Percentiles rank a stretch among this genome's conserved stretches.
These are phyloP conservation scores for Apis laboriosa DNA, from an alignment of 1,140 invertebrate species.

Conservation along the genomic window DNA sequence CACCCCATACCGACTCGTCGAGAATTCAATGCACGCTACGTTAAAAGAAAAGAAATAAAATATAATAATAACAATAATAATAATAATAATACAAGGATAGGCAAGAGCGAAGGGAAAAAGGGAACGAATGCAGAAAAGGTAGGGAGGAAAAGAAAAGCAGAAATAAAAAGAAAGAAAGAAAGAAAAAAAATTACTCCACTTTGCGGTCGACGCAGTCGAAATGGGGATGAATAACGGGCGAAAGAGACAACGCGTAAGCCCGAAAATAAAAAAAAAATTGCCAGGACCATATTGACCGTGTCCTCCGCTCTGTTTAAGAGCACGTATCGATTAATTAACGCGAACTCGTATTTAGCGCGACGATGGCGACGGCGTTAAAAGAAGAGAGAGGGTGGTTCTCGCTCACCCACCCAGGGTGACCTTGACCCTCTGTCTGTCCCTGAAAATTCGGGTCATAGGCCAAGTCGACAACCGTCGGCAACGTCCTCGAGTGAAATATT, in stretches of 20 bases:
- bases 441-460: conserved; percentile 48
- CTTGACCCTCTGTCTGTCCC: conserved; percentile 49
- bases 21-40: neutral
- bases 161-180: conserved; percentile 10
- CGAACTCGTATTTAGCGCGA: conserved; percentile 55
- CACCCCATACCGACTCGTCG: neutral
- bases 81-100: neutral
- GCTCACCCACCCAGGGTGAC: conserved; percentile 7
- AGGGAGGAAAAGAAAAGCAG: neutral
- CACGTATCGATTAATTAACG: conserved; percentile 62
- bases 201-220: neutral
- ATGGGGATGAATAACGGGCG: neutral
- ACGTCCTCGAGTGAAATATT: conserved; percentile 60
- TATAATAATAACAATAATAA: neutral
- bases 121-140: neutral
- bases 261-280: conserved; percentile 51
- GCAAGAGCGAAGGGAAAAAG: neutral
- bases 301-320: conserved; percentile 57
- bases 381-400: neutral
- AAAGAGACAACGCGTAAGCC: conserved; percentile 45
- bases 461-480: conserved; percentile 42
- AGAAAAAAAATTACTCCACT: neutral
- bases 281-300: conserved; percentile 67
- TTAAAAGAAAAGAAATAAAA: neutral
- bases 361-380: conserved; percentile 41